Evolutionary conservation across 2,113 vertebrate genomes (phyloP), one percentile per base, ranked within the genome.

Genomic region (Epinephelus fuscoguttatus): DNA sequence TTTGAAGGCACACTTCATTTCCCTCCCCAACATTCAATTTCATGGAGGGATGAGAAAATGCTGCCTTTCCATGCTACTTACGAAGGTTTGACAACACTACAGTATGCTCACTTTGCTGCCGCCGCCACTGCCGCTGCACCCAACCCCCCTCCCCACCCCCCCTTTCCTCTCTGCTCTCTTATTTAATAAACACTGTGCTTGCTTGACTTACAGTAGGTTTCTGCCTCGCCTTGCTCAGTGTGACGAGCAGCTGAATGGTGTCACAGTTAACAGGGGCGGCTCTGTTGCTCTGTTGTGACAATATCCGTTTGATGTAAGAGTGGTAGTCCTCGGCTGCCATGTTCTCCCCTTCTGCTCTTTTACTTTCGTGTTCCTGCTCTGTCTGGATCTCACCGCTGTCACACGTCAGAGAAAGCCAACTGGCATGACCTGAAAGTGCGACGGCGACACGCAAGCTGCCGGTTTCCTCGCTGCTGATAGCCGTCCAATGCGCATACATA

Each of bases 371-470:
- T 85, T 84, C 78, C 77, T 71, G 76, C 81, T 78, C 86, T 82
- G 88, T 84, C 67, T 87, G 86, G 70, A 82, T 90, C 68, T 77
- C 73, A 81, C 90, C 76, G 70, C 86, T 84, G 87, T 91, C 86
- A 71, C 78, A 23, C 63, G 25, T 69, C 14, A 52, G n/a, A 53
- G 69, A 80, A 42, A 81, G 84, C 90, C 88, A 90, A 87, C 85
- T 93, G 91, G 92, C 89, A 77, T 87, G 90, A 91, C 90, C 91
- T 84, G 82, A 91, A 90, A 87, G 90, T 91, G 91, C 76, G 90
- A 91, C 59, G 27, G 85, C 66, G 64, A 66, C 80, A 81, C 40
- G 61, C 83, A 80, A 88, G 79, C 91, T 91, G 90, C 82, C 67
- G 3, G 55, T 69, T 82, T 75, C 70, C 42, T 60, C 74, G 18